Base-by-base conservation (phyloP, 2,888 invertebrate genomes). In the Yponomeuta sedellus region DNA sequence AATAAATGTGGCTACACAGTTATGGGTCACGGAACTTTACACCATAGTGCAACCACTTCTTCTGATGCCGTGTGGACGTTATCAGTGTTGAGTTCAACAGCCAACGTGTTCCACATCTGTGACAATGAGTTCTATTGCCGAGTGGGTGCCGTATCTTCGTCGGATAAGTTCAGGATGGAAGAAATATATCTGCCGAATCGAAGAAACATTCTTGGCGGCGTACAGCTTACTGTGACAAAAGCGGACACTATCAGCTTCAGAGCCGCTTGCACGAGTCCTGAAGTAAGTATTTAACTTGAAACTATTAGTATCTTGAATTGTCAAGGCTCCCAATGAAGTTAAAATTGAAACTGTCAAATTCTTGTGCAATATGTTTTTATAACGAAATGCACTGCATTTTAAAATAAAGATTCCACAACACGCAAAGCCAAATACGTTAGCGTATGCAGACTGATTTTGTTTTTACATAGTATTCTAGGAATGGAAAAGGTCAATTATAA, bases 151-250 rank as follows among this genome's bases (percentile, higher is more conserved):
- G 67, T 89, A 0, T 73, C 75, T 0, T 67, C 76, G 0, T 72
- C 85, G 0, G 68, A 64, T 1, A 91, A 89, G 68, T 56, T 87
- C 28, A 86, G 82, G 59, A 65, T 87, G 2, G 86, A 86, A 2
- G 88, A 89, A 67, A 80, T 90, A 0, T 91, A 82, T 66, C 70
- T 89, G 59, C 90, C 91, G 0, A 91, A 91, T 62, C 77, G 85
- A 66, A 80, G 83, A 34, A 83, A 88, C 58, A 87, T 90, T n/a
- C 70, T 89, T 6, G 88, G 89, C 10, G 87, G 86, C 0, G 74
- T 91, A 1, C 78, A 82, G 40, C 72, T 91, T 0, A 70, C 77
- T 0, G 84, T 88, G 39, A 71, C 71, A 0, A 84, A 79, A 63
- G 75, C 80, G 22, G 88, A 88, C 19, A 74, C 79, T 1, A 74